phyloP scores from a whole-genome alignment of 2,113 vertebrate species.

The Thunnus thynnus region DNA sequence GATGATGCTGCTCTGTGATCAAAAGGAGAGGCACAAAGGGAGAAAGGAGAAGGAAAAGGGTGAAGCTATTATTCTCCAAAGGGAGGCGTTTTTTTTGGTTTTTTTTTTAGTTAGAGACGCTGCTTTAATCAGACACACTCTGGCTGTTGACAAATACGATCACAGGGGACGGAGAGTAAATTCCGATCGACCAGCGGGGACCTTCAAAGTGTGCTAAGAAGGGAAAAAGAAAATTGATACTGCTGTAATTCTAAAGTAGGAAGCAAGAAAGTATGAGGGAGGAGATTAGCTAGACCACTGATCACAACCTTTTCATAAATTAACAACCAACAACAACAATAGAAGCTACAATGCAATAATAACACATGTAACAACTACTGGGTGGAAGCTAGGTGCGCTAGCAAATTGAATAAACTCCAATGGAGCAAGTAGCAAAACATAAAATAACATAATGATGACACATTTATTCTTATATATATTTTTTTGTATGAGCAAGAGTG shows the following conservation, averaged over 20 bases:
- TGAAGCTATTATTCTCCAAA: slow-evolving; percentile 52
- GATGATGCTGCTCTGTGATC: slow-evolving; percentile 63
- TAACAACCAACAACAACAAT: no score
- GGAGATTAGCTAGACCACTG: not conserved
- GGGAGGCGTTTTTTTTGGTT: not conserved
- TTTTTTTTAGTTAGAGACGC: slow-evolving; percentile 43
- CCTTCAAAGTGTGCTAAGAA: not conserved
- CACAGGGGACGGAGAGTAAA: slow-evolving; percentile 10
- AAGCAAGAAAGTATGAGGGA: not conserved
- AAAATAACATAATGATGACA: not conserved
- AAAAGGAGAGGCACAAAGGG: slow-evolving; percentile 58
- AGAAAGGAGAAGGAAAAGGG: slow-evolving; percentile 19
- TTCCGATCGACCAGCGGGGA: slow-evolving; percentile 9
- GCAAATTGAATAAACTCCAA: not conserved
- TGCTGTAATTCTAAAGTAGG: not conserved
- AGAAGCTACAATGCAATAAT: no score
- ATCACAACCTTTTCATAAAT: not conserved
- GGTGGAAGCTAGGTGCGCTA: not conserved
- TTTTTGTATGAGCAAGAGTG: not conserved
- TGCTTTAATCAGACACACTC: slow-evolving; percentile 49
- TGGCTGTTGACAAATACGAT: slow-evolving; percentile 42
- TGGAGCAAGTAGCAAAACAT: not conserved
- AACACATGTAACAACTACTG: no score
- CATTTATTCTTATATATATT: not conserved
- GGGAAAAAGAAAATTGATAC: not conserved